Evolutionary conservation across 2,888 invertebrate genomes (phyloP).

Genomic region (Epirrhoe tristata): DNA sequence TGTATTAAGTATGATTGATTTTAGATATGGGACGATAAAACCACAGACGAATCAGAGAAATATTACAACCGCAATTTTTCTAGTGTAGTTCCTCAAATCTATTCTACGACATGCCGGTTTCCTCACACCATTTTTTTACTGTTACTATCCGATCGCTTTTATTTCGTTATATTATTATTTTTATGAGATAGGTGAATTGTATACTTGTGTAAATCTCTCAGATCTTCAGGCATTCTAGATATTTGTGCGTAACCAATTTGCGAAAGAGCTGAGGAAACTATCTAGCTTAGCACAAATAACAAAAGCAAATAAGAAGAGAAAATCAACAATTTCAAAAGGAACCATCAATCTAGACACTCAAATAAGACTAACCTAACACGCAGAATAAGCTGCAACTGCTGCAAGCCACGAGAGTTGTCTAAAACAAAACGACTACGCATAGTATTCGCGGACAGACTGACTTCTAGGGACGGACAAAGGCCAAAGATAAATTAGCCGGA

Average conservation of each 20-base stretch:
- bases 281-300: constrained; percentile 22
- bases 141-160: no score
- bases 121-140: no score
- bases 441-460: constrained; percentile 40
- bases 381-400: constrained; percentile 22
- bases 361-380: constrained; percentile 28
- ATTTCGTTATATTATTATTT: no score
- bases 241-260: neutral
- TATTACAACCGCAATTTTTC: no score
- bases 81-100: no score
- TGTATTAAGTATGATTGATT: constrained; percentile 2
- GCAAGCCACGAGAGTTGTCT: constrained; percentile 20
- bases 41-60: no score
- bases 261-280: neutral
- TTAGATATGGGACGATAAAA: neutral
- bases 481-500: neutral
- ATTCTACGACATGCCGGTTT: no score
- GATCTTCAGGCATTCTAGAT: neutral
- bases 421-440: constrained; percentile 29
- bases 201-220: neutral
- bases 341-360: constrained; percentile 33
- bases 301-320: constrained; percentile 6
- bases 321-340: constrained; percentile 24
- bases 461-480: constrained; percentile 37
- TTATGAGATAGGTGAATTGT: no score